Base-by-base conservation (phyloP, 2,113 vertebrate genomes). In the Zosterops pallidus region DNA sequence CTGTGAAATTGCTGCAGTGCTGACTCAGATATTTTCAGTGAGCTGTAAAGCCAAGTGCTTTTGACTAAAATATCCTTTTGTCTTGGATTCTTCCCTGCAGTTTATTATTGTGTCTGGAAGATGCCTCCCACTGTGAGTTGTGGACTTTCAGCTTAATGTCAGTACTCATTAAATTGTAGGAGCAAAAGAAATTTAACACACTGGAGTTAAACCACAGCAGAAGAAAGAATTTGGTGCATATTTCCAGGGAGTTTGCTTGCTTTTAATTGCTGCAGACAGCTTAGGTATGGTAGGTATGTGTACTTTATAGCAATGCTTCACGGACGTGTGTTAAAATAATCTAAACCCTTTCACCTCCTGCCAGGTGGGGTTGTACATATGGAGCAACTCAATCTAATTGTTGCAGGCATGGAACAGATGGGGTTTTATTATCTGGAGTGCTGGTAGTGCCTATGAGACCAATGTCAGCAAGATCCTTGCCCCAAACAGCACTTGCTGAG, bases 91-190 rank as follows among this genome's bases (percentile, higher is more conserved):
- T 94, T 46, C 68, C 50, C 84, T 84, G 81, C 69, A 77, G 76
- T 96, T 95, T 96, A 68, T 94, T 94, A 90, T 76, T 92, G 81
- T 94, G 95, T 68, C 83, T 97, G 78, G 64, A 89, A 86, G 55
- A 68, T 92, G 77, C 63, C 29, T 94, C 71, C 86, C 71, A 11
- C 53, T 80, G 86, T 52, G 77, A 79, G 56, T 57, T 83, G 90
- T 72, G 86, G 96, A 92, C 95, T 94, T 91, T 28, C n/a, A 74
- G 84, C n/a, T 91, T 95, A 84, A 95, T 95, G 94, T 90, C 88
- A 90, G 92, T 95, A 83, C 88, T 95, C 81, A 84, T 88, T 95
- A 84, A 91, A 88, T 63, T 49, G 79, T 49, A 86, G 80, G 64
- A 85, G 57, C 49, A 70, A 44, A 57, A 81, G 55, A 76, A 85